A percentile compares a stretch with the other conserved stretches of the same genome.
phyloP scores from a whole-genome alignment of 2,888 invertebrate genomes.

The Hetaerina titia region DNA sequence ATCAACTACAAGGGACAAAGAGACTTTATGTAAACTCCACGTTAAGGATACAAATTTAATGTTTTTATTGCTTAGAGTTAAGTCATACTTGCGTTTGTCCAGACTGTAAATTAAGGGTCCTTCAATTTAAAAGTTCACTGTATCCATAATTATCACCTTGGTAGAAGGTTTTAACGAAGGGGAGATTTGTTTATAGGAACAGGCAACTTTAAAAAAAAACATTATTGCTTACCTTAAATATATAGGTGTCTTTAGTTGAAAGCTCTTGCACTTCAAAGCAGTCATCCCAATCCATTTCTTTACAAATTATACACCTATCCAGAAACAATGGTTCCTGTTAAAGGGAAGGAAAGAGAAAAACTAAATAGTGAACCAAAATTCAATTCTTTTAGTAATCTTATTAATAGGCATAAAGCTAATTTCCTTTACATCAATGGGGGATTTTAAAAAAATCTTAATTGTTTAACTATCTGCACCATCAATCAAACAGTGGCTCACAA shows the following conservation, averaged over 20 bases:
- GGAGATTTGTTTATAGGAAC: not conserved
- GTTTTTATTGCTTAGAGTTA: no score
- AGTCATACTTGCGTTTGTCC: no score
- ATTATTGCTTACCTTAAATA: constrained; percentile 88
- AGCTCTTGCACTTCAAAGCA: constrained; percentile 97
- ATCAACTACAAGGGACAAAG: no score
- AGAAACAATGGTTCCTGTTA: constrained; percentile 90
- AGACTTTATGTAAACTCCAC: no score
- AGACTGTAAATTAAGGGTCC: no score
- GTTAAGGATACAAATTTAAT: no score
- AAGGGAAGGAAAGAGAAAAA: constrained; percentile 3
- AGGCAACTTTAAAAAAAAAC: not conserved
- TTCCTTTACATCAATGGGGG: not conserved
- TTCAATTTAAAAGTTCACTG: no score
- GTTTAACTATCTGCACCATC: not conserved
- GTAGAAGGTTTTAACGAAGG: no score
- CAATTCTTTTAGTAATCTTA: not conserved
- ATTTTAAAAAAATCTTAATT: not conserved
- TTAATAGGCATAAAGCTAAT: not conserved
- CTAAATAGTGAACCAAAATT: not conserved
- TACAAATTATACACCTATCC: constrained; percentile 93
- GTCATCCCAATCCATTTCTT: constrained; percentile 93
- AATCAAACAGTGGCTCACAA: no score
- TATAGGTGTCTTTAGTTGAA: constrained; percentile 94
- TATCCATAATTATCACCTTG: no score